Percentiles rank a stretch among this genome's conserved stretches.
These are phyloP conservation scores for Tetranychus truncatus DNA, from an alignment of 2,888 invertebrate genomes.

Conservation along the genomic window DNA sequence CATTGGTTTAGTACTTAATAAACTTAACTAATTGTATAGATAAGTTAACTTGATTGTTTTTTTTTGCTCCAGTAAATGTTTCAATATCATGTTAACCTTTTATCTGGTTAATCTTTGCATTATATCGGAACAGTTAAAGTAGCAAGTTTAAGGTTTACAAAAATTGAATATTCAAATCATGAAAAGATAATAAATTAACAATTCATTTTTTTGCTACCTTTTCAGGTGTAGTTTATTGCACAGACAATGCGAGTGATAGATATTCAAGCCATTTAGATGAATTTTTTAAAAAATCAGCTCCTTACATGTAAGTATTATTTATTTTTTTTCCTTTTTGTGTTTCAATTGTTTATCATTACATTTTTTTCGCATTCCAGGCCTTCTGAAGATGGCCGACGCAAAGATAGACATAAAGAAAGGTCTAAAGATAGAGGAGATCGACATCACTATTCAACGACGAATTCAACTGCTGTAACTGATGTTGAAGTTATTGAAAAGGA, in stretches of 20 bases:
- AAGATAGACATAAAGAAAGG: background rate
- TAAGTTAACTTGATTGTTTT: too few species aligned
- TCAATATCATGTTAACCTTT: too few species aligned
- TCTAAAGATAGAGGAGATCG: background rate
- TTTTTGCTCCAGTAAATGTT: too few species aligned
- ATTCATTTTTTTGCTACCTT: too few species aligned
- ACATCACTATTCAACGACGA: background rate
- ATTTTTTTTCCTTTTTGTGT: background rate
- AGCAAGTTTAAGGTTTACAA: too few species aligned
- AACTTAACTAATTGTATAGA: too few species aligned
- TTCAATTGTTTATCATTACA: background rate
- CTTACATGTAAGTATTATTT: constrained; percentile 13
- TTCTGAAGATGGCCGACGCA: background rate
- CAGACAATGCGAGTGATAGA: constrained; percentile 15
- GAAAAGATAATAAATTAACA: too few species aligned
- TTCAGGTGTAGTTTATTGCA: constrained; percentile 3
- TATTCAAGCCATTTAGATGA: constrained; percentile 14
- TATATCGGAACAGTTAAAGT: too few species aligned
- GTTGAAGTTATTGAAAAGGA: constrained; percentile 17
- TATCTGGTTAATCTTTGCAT: too few species aligned
- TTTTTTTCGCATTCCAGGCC: constrained; percentile 1
- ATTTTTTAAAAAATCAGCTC: constrained; percentile 14
- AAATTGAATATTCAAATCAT: too few species aligned
- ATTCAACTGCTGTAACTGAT: background rate
- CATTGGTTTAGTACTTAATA: too few species aligned